Base-by-base conservation (phyloP, 2,888 invertebrate species). In the Standfussiana lucernea region DNA sequence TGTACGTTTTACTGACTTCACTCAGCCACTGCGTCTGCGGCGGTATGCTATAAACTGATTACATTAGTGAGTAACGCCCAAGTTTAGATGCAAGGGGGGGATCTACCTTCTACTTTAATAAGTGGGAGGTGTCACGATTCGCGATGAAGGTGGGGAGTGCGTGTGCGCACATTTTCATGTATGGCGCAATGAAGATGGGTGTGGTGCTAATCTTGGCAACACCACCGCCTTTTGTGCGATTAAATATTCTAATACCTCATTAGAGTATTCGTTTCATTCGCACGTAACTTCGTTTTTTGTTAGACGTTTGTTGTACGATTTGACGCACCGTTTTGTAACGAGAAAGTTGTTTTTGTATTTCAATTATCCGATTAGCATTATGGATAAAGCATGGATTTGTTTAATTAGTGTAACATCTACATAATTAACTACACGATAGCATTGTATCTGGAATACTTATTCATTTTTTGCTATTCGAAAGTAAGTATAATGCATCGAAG, bases 71-170 rank as follows among this genome's bases (percentile, higher is more conserved):
- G 88, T 75, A 61, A 85, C 86, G 86, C 88, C 86, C 85, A 77
- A 78, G 72, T 59, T 67, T 80, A 75, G 85, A 86, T 86, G 53
- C 70, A 53, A 83, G 74, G 69, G 86, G 82, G 89, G 92, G 92
- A 92, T 90, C 90, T 90, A 91, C 92, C 91, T 90, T 91, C 92
- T 90, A 90, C 85, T 92, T 40, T 95, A 95, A 94, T 95, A 91
- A 93, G 95, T 95, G 93, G 96, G 96, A 95, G 96, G 95, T 94
- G 95, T 94, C 93, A 91, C 91, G 89, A 91, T 92, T 90, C 89
- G 91, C 88, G 76, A 85, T 91, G 87, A 92, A 91, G 91, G 94
- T 88, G 94, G 95, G 87, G 93, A 89, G 90, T 92, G 93, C 93
- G 92, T 92, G 91, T 87, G 89, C 90, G 85, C 88, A 73, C 89